Evolutionary conservation across 92 coral and sea anemone genomes (phyloP), one percentile per base, ranked within the genome.

Genomic region (Phenganax marumi): DNA sequence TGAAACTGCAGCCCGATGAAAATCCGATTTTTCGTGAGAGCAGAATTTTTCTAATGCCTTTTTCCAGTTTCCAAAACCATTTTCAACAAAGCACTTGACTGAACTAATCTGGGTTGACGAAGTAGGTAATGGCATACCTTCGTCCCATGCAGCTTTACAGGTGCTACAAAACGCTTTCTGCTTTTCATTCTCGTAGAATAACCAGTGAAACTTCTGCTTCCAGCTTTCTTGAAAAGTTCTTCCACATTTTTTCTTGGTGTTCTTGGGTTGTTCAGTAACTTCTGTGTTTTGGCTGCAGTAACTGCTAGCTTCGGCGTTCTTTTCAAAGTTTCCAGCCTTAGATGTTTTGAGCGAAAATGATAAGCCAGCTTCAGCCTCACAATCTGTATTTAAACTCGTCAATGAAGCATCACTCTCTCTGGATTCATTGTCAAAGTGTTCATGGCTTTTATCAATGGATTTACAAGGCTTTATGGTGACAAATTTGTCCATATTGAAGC

Each of bases 31-130:
- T 86, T 83, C 87, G 72, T 77, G 87, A 76, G 74, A 75, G 65
- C 58, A 80, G 80, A 88, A 88, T 76, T 54, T 88, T 87, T 84
- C 88, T 57, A 88, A 54, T 62, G 83, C 77, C 70, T 88, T 88
- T 84, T 88, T 88, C 85, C 84, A 80, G 83, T 88, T 84, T 54
- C 83, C 85, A 79, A 86, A 86, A 71, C 89, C 89, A 57, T 76
- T 62, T 51, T 76, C 81, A 55, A 76, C 81, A 76, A 76, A 76
- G 57, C 68, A 76, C 43, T 58, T 76, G 81, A 22, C 68, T 23
- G 69, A 76, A 55, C 23, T 46, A 62, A 55, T 22, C 52, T 76
- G 81, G 12, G 21, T 76, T 57, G 66, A 56, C 14, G 81, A 76
- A 76, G 81, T 76, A 58, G 81, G 81, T 25, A 76, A 76, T 76